Conservation (phyloP, 1,140 invertebrate genomes). For the Drosophila truncata region DNA sequence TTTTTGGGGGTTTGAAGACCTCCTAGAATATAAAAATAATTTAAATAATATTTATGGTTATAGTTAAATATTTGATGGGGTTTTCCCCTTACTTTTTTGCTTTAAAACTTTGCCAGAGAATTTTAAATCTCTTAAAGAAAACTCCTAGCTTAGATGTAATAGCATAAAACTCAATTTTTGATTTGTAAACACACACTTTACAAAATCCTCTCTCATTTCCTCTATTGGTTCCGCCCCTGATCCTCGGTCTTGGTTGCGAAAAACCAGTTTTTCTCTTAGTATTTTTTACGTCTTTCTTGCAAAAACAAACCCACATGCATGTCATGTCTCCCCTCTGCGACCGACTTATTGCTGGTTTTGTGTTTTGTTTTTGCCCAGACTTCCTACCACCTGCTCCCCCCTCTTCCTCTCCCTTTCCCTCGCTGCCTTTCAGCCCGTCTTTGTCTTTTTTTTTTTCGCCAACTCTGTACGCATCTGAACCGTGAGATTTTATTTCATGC, state of each 20-base stretch:
- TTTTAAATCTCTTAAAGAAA: neutral
- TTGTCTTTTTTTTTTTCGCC: conserved; percentile 47
- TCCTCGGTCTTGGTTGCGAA: conserved; percentile 43
- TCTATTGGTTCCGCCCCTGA: conserved; percentile 5
- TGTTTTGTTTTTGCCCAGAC: conserved; percentile 64
- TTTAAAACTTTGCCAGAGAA: neutral
- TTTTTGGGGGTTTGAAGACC: neutral
- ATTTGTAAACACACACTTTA: neutral
- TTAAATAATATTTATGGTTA: neutral
- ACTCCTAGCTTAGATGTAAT: neutral
- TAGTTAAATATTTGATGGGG: no score
- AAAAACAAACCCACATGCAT: conserved; percentile 76
- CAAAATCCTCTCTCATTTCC: neutral
- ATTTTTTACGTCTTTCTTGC: conserved; percentile 72
- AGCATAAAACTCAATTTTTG: neutral
- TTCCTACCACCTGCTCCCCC: conserved; percentile 77
- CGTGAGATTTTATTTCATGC: conserved; percentile 84
- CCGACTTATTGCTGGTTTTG: conserved; percentile 48
- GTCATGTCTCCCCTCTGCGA: conserved; percentile 39
- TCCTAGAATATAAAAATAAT: neutral
- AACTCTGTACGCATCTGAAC: conserved; percentile 82
- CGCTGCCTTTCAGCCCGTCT: conserved; percentile 22
- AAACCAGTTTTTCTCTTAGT: conserved; percentile 53
- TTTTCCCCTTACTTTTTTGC: no score
- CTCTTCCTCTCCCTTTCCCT: neutral